Evolutionary conservation across 1,140 invertebrate species (phyloP).

Genomic region (Pachypsylla venusta): DNA sequence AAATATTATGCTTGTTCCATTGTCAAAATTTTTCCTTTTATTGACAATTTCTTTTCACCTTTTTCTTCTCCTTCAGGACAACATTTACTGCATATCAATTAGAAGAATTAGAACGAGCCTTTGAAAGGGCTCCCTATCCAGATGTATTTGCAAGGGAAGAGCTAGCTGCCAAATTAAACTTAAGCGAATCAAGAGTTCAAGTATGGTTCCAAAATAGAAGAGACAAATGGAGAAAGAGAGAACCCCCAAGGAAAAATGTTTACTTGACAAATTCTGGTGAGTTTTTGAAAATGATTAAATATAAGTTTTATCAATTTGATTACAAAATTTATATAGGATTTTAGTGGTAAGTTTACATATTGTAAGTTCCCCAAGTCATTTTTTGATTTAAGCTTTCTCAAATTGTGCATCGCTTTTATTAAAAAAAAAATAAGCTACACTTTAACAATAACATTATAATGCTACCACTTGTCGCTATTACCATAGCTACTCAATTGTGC

Average conservation of each 20-base stretch:
- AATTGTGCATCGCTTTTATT: no score
- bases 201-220: slow-evolving; percentile 89
- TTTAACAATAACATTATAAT: no score
- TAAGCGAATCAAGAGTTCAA: slow-evolving; percentile 88
- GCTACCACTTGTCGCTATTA: no score
- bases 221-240: slow-evolving; percentile 95
- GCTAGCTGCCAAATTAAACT: slow-evolving; percentile 70
- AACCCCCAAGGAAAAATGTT: slow-evolving; percentile 86
- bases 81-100: slow-evolving; percentile 93
- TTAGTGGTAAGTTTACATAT: no score
- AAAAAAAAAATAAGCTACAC: no score
- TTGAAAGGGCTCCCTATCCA: slow-evolving; percentile 87
- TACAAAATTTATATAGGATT: no score
- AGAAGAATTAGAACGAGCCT: slow-evolving; percentile 84
- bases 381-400: no score
- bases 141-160: slow-evolving; percentile 94
- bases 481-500: no score
- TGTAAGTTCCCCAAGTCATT: no score
- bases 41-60: neutral
- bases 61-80: slow-evolving; percentile 45
- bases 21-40: neutral
- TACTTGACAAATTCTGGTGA: slow-evolving; percentile 45
- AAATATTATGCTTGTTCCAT: neutral
- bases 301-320: no score
- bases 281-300: neutral